Evolutionary conservation across 2,113 vertebrate genomes (phyloP), one percentile per base, ranked within the genome.

Genomic region (Turnix velox): DNA sequence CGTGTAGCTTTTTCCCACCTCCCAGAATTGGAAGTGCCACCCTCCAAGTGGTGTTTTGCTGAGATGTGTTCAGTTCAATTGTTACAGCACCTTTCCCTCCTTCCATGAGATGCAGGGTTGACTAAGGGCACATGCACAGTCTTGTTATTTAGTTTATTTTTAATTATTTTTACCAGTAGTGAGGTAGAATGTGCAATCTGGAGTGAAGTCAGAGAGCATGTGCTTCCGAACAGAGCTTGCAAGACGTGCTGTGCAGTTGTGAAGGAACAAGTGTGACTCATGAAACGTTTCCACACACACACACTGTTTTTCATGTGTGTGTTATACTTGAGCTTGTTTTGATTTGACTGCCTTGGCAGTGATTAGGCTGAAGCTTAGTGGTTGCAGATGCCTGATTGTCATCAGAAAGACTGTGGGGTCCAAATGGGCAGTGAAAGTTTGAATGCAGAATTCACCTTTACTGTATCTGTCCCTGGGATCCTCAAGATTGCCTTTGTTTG

Each of bases 261-360:
- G 78, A 74, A 85, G 81, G 77, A 82, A 18, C 19, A 42, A 67
- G 62, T 18, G 35, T 91, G 84, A 79, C 58, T 92, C 87, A 79
- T n/a, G 27, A 31, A 68, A 30, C 9, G 2, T 75, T 71, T 49
- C 18, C 27, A 31, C 25, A 5, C 42, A 17, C 54, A 11, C 30
- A 3, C 42, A 19, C 55, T 81, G 42, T 25, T 46, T 22, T 49
- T 25, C 23, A 12, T 59, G 30, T 43, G 18, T 24, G 20, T 48
- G 6, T 48, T 18, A 33, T 78, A 58, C 52, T 59, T 59, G 46
- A 82, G 31, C 74, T 87, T 72, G 40, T 92, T 89, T 71, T 0
- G 4, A 51, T 48, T 87, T 10, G 10, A 45, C 16, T 87, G 57
- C 45, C 48, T 65, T 77, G 61, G 76, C 79, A 84, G 37, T 0